A percentile compares a stretch with the other conserved stretches of the same genome.
Evolutionary conservation across 2,888 invertebrate species (phyloP).

Genomic region (Noctua janthe): DNA sequence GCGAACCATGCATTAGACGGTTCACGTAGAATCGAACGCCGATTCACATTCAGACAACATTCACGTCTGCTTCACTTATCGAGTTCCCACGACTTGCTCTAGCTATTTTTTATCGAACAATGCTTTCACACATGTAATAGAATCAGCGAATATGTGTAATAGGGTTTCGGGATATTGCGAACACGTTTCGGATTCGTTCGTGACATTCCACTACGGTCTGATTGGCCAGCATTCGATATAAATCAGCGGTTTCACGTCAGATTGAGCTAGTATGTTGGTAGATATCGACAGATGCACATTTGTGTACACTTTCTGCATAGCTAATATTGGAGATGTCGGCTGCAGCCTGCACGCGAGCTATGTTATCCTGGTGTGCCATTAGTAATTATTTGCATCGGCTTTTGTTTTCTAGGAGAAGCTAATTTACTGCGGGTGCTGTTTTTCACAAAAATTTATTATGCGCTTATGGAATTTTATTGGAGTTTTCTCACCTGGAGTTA

Average conservation of each 20-base stretch:
- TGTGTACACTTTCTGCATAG: constrained; percentile 54
- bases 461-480: not conserved
- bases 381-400: constrained; percentile 19
- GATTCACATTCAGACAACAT: constrained; percentile 61
- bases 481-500: constrained; percentile 40
- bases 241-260: constrained; percentile 46
- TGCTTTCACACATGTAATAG: constrained; percentile 64
- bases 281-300: constrained; percentile 48
- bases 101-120: constrained; percentile 63
- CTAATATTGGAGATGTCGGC: constrained; percentile 43
- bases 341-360: constrained; percentile 53
- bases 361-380: constrained; percentile 20
- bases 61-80: constrained; percentile 54
- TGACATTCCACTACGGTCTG: constrained; percentile 58
- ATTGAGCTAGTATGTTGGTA: constrained; percentile 26
- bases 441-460: constrained; percentile 5
- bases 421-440: not conserved
- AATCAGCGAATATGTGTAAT: constrained; percentile 57
- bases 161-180: constrained; percentile 49
- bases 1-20: constrained; percentile 30
- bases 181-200: constrained; percentile 62
- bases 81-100: constrained; percentile 61
- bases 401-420: constrained; percentile 19
- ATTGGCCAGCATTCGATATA: constrained; percentile 51
- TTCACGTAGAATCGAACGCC: constrained; percentile 38